Evolutionary conservation across 2,113 vertebrate genomes (phyloP).

Genomic region (Haemorhous mexicanus): DNA sequence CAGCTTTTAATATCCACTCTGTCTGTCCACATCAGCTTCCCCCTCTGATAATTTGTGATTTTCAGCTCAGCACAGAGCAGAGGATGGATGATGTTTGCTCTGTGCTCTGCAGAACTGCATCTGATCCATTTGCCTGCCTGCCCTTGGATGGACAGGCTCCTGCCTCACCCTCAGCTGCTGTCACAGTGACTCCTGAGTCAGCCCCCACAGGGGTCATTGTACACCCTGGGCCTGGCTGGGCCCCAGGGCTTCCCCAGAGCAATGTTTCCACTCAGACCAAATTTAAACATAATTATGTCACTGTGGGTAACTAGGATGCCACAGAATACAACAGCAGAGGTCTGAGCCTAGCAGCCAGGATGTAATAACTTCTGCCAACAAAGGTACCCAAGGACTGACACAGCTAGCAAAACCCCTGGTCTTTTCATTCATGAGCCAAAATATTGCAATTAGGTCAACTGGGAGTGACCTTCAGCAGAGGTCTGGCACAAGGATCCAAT

Average conservation of each 20-base stretch:
- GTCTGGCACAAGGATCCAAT: background rate
- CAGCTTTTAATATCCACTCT: background rate
- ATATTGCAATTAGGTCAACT: background rate
- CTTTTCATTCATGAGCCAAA: background rate
- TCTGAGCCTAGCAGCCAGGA: background rate
- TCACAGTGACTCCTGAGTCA: background rate
- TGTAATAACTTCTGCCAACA: background rate
- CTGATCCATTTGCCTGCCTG: background rate
- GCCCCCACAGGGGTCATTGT: background rate
- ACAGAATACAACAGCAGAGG: background rate
- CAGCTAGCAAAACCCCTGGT: background rate
- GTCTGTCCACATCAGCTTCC: background rate
- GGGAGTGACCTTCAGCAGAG: background rate
- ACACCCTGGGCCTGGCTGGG: background rate
- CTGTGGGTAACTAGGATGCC: background rate
- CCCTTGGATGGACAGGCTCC: background rate
- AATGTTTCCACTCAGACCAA: background rate
- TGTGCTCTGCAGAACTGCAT: background rate
- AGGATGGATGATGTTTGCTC: background rate
- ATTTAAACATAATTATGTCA: background rate
- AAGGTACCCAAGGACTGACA: background rate
- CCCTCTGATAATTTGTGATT: background rate
- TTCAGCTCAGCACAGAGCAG: background rate
- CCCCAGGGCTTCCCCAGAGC: background rate
- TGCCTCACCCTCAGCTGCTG: background rate